Base-by-base conservation (phyloP, 2,888 invertebrate species). In the Tinea semifulvella region DNA sequence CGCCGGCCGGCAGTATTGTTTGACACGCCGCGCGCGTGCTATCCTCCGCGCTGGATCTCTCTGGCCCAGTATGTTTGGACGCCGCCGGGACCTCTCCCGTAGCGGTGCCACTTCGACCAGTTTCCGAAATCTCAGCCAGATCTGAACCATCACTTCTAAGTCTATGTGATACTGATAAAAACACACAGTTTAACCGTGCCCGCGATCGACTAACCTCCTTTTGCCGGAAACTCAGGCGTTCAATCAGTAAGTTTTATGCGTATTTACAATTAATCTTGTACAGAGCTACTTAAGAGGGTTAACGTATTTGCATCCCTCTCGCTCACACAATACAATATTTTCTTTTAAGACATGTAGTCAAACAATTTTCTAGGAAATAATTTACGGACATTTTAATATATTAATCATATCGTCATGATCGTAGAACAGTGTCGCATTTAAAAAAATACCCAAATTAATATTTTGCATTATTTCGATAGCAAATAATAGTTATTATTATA, bases 11-110 rank as follows among this genome's bases (percentile, higher is more conserved):
- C 76, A 79, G 79, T 77, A 61, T 66, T 61, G 55, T 52, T 63
- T 65, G 61, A 62, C 54, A 63, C 79, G 77, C 73, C n/a, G 74
- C 65, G 65, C 70, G 76, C 66, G 77, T 66, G 52, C 17, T 16
- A 31, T 31, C 31, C 36, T 18, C 55, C 68, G 79, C 75, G 56
- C 80, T 79, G 80, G 80, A 79, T 70, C 70, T 68, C 58, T 73
- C 80, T 66, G 77, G 69, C 61, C 77, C 79, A 65, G 65, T 74
- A 76, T 79, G 81, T 60, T 66, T 83, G 74, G 83, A 80, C 68
- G 79, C 68, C 60, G 67, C 79, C 59, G 72, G 68, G 58, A 73
- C 68, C 54, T 66, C 77, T 14, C 18, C 31, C 47, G 58, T 64
- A 51, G 56, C 66, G 53, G 58, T 62, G 59, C 65, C 63, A 49